Percentiles rank a stretch among this genome's conserved stretches.
These are phyloP conservation scores for Erythrocercus mccallii DNA, from an alignment of 2,113 vertebrate species.

Conservation along the genomic window DNA sequence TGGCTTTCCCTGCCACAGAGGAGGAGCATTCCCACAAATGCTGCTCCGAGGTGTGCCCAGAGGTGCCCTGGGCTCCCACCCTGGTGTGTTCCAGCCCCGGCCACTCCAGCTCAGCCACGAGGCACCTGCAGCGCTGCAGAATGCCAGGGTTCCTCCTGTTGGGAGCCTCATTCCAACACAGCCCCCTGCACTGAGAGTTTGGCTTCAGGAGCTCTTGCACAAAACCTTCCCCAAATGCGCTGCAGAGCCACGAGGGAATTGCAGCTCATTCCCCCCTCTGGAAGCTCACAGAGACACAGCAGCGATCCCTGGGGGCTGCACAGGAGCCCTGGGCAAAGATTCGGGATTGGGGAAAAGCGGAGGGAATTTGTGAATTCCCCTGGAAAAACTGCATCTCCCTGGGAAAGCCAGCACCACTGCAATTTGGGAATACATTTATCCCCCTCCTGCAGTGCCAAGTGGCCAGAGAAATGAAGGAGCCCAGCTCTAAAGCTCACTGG, in stretches of 20 bases:
- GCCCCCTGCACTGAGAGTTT: not conserved
- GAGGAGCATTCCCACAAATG: not conserved
- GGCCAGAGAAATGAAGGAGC: not conserved
- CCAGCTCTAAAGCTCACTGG: not conserved
- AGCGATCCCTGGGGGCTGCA: not conserved
- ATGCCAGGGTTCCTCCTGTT: fast-evolving
- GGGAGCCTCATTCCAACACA: not conserved
- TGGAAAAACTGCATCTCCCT: not conserved
- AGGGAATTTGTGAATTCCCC: not conserved
- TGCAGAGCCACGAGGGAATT: not conserved
- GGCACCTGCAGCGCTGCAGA: not conserved
- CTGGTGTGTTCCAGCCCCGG: fast-evolving
- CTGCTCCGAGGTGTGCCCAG: fast-evolving
- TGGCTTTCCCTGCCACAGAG: not conserved
- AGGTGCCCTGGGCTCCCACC: not conserved
- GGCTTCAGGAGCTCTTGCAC: not conserved
- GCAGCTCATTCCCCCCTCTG: not conserved
- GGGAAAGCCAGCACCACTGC: not conserved
- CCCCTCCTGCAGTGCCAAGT: not conserved
- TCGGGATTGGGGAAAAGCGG: not conserved
- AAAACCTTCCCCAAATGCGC: not conserved
- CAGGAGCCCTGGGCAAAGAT: not conserved
- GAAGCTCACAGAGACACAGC: not conserved
- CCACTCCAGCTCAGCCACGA: not conserved
- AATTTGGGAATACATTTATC: not conserved